phyloP scores from a whole-genome alignment of 2,888 invertebrate genomes.

The Eurois occulta region DNA sequence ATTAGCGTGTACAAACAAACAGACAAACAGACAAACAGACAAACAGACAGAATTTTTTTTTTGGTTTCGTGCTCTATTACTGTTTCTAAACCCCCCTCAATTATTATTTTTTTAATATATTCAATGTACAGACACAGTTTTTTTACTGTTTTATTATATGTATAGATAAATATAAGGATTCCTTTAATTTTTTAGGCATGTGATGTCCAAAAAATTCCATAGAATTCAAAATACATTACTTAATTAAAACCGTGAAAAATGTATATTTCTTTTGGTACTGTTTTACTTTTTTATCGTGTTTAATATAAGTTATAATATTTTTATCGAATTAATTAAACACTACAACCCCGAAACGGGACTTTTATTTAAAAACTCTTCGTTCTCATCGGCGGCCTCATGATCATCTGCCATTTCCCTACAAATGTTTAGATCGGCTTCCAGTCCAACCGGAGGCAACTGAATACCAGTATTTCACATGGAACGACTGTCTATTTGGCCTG shows the following conservation, averaged over 20 bases:
- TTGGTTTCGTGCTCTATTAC: too few species aligned
- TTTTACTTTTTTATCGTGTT: constrained; percentile 6
- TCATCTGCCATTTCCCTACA: too few species aligned
- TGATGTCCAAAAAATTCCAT: constrained; percentile 2
- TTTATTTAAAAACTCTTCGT: constrained; percentile 1
- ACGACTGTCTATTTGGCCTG: background rate
- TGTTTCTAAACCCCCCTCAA: too few species aligned
- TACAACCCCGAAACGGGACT: background rate
- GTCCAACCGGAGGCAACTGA: too few species aligned
- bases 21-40: too few species aligned
- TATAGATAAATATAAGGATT: background rate
- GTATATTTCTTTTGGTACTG: background rate
- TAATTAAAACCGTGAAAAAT: background rate
- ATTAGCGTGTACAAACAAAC: too few species aligned
- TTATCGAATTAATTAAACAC: constrained; percentile 18
- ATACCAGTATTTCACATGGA: background rate
- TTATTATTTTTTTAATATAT: too few species aligned
- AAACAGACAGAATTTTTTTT: too few species aligned
- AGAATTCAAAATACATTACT: background rate
- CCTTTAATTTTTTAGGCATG: background rate
- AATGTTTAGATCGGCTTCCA: too few species aligned
- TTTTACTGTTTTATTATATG: too few species aligned
- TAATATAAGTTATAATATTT: background rate
- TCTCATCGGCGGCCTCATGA: too few species aligned
- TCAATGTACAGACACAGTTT: too few species aligned